Evolutionary conservation across 1,140 invertebrate genomes (phyloP), one percentile per base, ranked within the genome.

Genomic region (Sycophaga agraensis): DNA sequence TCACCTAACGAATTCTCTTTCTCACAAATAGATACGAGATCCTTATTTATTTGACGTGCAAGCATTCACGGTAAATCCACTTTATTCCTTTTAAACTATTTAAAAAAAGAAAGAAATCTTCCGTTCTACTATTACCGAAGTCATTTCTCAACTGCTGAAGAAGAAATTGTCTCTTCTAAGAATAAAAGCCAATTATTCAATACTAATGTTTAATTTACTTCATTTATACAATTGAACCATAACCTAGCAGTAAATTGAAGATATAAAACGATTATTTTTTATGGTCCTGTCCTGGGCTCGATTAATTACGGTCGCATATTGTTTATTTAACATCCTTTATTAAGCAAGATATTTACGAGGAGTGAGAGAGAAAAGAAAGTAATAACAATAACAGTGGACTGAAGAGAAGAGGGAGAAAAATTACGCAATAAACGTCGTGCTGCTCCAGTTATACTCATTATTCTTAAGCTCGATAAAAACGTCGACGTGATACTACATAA

Each of bases 391-490:
- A 16, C n/a, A 49, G 4, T 28, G 46, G 31, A 22, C 8, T 12
- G 31, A 35, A 31, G 28, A 31, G 28, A 31, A 31, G 28, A 48
- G 19, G 35, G 35, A 40, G n/a, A 58, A 49, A 26, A 58, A 58
- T 58, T 59, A 34, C 39, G 57, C 16, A 59, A 59, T 31, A 39
- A 42, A 51, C 17, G 46, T 21, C 24, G 24, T 51, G 28, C n/a
- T n/a, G 56, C 50, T 35, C 57, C 37, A 50, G 57, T 50, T 59
- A 59, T 43, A 42, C 46, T 59, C 57, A 26, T 50, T 50, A 50
- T 14, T 58, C 22, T 58, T 58, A 39, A 39, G 22, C 35, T 49
- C 45, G 22, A 58, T 49, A 49, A 58, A 58, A 49, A 58, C 34
- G 31, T 57, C 14, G 21, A 48, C 34, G 21, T 40, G 34, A 37